Conservation (phyloP, 2,797 vertebrate species). For the Oryzias dopingdopingensis region DNA sequence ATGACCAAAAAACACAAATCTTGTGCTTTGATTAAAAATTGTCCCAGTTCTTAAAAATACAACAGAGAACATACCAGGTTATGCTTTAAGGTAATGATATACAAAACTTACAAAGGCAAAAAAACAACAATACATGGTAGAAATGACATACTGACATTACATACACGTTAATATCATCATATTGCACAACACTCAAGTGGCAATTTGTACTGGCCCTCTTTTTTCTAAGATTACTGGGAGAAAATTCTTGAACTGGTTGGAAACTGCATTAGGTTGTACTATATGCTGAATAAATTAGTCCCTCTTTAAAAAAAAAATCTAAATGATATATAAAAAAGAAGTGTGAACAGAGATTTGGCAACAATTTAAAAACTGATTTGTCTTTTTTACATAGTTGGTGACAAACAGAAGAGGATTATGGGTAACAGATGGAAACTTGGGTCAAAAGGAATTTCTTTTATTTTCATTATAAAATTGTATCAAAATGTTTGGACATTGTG, state of each 20-base stretch:
- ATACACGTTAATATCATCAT: conserved; percentile 66
- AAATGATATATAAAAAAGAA: too few relatives aligned
- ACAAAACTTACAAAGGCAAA: conserved; percentile 47
- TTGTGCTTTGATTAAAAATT: conserved; percentile 46
- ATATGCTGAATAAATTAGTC: too few relatives aligned
- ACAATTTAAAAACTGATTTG: too few relatives aligned
- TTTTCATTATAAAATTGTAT: too few relatives aligned
- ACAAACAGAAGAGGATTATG: too few relatives aligned
- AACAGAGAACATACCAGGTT: conserved; percentile 42
- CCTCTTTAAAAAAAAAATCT: too few relatives aligned
- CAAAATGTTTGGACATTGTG: too few relatives aligned
- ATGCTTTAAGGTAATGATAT: conserved; percentile 40
- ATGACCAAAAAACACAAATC: conserved; percentile 16
- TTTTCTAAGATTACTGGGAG: conserved; percentile 17
- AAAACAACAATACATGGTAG: conserved; percentile 15
- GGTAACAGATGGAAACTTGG: too few relatives aligned
- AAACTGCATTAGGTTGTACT: too few relatives aligned
- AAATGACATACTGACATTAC: conserved; percentile 56
- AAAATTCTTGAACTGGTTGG: not conserved
- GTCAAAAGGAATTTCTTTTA: too few relatives aligned
- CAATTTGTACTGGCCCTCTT: conserved; percentile 65
- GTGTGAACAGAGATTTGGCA: too few relatives aligned
- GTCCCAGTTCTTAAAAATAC: conserved; percentile 53
- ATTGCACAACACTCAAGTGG: conserved; percentile 80
- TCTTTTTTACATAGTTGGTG: too few relatives aligned